Conservation (phyloP, 2,797 vertebrate genomes). For the Dendrocincla fuliginosa region DNA sequence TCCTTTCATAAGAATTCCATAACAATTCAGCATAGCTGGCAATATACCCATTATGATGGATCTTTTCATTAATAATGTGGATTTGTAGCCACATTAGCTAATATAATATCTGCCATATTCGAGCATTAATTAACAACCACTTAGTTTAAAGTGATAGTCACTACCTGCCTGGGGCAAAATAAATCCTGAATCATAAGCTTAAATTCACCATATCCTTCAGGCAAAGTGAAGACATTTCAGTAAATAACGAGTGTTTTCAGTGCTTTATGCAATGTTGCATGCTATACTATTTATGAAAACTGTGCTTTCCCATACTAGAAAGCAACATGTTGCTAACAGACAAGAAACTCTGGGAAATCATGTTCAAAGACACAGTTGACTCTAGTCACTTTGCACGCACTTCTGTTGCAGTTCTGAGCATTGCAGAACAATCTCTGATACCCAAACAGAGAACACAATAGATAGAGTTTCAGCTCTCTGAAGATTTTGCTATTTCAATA, state of each 20-base stretch:
- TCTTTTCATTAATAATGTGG: slow-evolving; percentile 31
- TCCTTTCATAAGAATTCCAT: slow-evolving; percentile 13
- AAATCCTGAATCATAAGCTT: background rate
- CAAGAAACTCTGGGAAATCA: background rate
- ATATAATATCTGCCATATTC: slow-evolving; percentile 29
- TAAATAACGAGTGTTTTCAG: background rate
- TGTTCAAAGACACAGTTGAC: background rate
- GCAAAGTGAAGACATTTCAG: background rate
- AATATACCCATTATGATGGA: slow-evolving; percentile 56
- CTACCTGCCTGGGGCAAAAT: background rate
- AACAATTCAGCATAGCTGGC: slow-evolving; percentile 27
- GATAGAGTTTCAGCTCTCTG: background rate
- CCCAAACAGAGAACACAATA: background rate
- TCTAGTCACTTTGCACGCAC: background rate
- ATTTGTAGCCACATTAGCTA: slow-evolving; percentile 30
- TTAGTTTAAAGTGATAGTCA: slow-evolving; percentile 46
- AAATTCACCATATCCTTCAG: background rate
- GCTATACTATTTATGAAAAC: background rate
- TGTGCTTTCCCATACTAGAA: background rate
- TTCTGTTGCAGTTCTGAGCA: background rate
- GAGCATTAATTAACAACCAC: slow-evolving; percentile 57
- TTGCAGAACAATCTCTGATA: background rate
- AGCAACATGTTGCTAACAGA: background rate
- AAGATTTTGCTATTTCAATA: background rate
- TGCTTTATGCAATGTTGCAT: background rate